These are phyloP conservation scores for Troglohyphantes excavatus DNA, from an alignment of 2,888 invertebrate genomes.

Conservation along the genomic window DNA sequence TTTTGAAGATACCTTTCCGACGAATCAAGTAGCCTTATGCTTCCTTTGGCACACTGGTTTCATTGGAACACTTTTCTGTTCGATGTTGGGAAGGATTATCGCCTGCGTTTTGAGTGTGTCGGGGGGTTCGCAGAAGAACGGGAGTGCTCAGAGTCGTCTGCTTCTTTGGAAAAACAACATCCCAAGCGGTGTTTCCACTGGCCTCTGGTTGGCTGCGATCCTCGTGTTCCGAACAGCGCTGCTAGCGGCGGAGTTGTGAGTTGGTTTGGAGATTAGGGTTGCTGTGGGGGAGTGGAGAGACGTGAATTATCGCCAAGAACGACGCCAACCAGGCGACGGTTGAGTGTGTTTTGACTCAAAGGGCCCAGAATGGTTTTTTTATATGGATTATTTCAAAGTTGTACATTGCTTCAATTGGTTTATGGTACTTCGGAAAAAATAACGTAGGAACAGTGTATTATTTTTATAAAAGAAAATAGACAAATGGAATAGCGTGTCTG, in stretches of 20 bases:
- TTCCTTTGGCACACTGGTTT: slow-evolving; percentile 6
- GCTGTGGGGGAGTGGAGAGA: slow-evolving; percentile 12
- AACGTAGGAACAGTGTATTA: too few species aligned
- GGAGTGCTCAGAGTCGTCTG: slow-evolving; percentile 44
- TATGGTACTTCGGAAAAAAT: too few species aligned
- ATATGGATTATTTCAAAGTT: too few species aligned
- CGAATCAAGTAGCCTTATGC: neutral
- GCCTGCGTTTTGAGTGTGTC: neutral
- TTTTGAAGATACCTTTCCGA: neutral
- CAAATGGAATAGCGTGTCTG: too few species aligned
- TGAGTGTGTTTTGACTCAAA: neutral
- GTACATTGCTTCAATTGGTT: too few species aligned
- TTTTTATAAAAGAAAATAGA: too few species aligned
- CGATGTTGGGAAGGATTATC: neutral
- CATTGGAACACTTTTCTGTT: neutral
- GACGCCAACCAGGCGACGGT: neutral
- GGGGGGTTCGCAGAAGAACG: neutral
- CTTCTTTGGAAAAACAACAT: slow-evolving; percentile 68
- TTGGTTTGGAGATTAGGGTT: slow-evolving; percentile 47
- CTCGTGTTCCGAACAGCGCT: slow-evolving; percentile 74
- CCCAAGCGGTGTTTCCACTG: slow-evolving; percentile 59
- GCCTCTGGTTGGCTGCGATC: slow-evolving; percentile 72
- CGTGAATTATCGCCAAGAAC: neutral
- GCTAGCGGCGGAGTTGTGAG: slow-evolving; percentile 53
- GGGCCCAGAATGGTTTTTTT: too few species aligned